Conservation (phyloP, 2,888 invertebrate species). For the Pedicia rivosa region DNA sequence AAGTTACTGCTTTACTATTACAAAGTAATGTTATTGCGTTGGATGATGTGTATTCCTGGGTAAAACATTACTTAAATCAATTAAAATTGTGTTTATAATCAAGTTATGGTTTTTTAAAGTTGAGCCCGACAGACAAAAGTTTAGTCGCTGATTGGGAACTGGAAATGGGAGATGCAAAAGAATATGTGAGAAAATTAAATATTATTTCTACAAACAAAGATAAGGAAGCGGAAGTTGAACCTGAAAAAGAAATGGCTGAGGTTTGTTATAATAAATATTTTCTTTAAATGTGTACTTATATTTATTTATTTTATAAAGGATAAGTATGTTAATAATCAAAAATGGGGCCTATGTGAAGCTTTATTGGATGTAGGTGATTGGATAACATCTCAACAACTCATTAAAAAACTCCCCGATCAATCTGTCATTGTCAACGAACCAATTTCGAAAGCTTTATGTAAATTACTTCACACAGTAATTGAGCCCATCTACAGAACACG, state of each 20-base stretch:
- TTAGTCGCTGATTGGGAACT: conserved; percentile 70
- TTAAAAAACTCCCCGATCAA: conserved; percentile 68
- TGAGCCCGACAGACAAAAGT: conserved; percentile 69
- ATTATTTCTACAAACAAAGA: conserved; percentile 68
- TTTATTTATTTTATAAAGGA: conserved; percentile 15
- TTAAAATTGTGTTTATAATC: conserved; percentile 1
- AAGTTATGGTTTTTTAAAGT: conserved; percentile 36
- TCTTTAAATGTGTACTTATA: no score
- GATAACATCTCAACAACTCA: conserved; percentile 66
- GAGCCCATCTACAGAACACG: conserved; percentile 75
- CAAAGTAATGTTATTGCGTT: conserved; percentile 74
- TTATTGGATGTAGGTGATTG: conserved; percentile 79
- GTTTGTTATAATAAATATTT: no score
- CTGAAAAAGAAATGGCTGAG: conserved; percentile 46
- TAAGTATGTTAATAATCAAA: conserved; percentile 56
- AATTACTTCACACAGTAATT: conserved; percentile 65
- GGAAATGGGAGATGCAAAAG: conserved; percentile 66
- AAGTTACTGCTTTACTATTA: conserved; percentile 76
- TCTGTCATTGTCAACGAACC: conserved; percentile 62
- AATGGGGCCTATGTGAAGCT: conserved; percentile 83
- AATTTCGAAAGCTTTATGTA: conserved; percentile 60
- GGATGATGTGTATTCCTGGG: conserved; percentile 84
- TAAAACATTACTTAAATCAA: conserved; percentile 25
- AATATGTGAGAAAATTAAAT: conserved; percentile 74
- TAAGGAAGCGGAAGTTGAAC: conserved; percentile 52